phyloP scores from a whole-genome alignment of 2,888 invertebrate genomes.

The Drosophila kokeensis region DNA sequence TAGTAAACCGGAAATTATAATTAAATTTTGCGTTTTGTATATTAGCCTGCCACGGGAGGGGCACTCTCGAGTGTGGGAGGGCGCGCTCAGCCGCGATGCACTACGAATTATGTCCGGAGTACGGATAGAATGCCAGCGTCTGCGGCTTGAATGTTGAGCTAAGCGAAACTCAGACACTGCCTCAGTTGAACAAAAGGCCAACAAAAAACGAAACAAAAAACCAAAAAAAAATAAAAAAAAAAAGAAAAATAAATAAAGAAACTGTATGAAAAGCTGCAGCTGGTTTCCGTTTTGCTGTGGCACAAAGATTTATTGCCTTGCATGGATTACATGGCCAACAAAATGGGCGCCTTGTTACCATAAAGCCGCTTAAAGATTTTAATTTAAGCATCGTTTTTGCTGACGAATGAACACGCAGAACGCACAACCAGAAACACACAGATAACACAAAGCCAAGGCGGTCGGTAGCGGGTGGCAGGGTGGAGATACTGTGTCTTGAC shows the following conservation, averaged over 20 bases:
- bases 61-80: slow-evolving; percentile 2
- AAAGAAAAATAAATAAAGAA: slow-evolving; percentile 36
- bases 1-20: slow-evolving; percentile 57
- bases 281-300: slow-evolving; percentile 53
- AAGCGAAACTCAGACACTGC: slow-evolving; percentile 6
- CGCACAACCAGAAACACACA: slow-evolving; percentile 8
- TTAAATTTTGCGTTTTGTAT: slow-evolving; percentile 67
- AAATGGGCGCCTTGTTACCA: slow-evolving; percentile 57
- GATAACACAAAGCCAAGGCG: background rate
- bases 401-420: slow-evolving; percentile 39
- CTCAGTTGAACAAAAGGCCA: slow-evolving; percentile 40
- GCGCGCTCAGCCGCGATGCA: slow-evolving; percentile 29
- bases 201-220: slow-evolving; percentile 27
- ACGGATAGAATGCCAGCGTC: slow-evolving; percentile 15
- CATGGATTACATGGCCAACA: slow-evolving; percentile 53
- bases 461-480: too few species aligned
- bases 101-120: slow-evolving; percentile 5
- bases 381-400: slow-evolving; percentile 53
- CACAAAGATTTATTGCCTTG: slow-evolving; percentile 70
- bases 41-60: slow-evolving; percentile 8
- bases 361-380: slow-evolving; percentile 75
- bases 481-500: slow-evolving; percentile 6
- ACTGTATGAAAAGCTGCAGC: slow-evolving; percentile 53
- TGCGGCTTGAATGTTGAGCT: slow-evolving; percentile 60
- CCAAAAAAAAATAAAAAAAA: slow-evolving; percentile 1